Conservation (phyloP, 2,797 vertebrate species). For the Rhabdomys pumilio region DNA sequence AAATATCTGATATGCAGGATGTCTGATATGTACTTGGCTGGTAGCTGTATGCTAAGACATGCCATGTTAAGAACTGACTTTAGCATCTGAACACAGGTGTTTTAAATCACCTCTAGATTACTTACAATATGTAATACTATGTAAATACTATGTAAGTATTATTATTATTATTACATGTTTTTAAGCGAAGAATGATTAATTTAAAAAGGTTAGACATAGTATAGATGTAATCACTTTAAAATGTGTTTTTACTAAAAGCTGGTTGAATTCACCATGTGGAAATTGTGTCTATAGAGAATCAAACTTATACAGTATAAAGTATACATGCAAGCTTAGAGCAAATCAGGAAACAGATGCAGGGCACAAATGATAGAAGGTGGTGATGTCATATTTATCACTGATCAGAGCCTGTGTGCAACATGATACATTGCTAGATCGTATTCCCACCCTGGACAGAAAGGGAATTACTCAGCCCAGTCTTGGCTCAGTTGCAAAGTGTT, state of each 20-base stretch:
- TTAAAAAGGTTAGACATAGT: background rate
- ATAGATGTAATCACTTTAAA: background rate
- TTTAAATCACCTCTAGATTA: background rate
- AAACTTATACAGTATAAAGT: background rate
- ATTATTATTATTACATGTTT: background rate
- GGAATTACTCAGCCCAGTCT: background rate
- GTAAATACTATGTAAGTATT: no score
- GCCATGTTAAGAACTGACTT: background rate
- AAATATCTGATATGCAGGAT: background rate
- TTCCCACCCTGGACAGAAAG: background rate
- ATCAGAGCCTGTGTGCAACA: background rate
- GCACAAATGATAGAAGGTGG: background rate
- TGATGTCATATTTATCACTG: background rate
- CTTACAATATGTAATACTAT: background rate
- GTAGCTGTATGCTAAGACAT: background rate
- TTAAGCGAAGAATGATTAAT: background rate
- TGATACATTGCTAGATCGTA: background rate
- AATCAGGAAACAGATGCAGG: background rate
- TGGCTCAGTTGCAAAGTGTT: background rate
- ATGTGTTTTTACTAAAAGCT: background rate
- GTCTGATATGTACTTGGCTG: background rate
- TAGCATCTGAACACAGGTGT: background rate
- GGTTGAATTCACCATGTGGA: background rate
- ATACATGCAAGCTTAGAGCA: background rate
- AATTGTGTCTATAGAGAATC: background rate